Percentiles rank a stretch among this genome's conserved stretches.
These are phyloP conservation scores for Acanthopleura granulata DNA, from an alignment of 2,888 invertebrate genomes.

Conservation along the genomic window DNA sequence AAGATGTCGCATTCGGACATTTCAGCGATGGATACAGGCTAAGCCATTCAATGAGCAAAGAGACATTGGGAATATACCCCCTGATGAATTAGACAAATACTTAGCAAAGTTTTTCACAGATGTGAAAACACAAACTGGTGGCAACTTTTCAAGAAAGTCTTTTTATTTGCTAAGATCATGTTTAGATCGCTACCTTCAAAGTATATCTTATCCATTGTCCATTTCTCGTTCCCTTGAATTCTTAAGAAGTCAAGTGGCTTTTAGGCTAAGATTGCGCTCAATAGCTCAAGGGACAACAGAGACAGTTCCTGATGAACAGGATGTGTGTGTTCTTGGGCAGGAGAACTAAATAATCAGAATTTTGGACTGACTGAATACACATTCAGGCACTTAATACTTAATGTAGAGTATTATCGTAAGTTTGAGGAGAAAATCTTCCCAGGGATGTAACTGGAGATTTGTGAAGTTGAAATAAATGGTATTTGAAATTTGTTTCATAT, in stretches of 20 bases:
- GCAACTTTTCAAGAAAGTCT: background rate
- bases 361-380: no score
- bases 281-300: no score
- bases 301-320: no score
- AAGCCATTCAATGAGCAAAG: background rate
- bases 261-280: background rate
- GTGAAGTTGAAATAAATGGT: no score
- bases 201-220: constrained; percentile 2
- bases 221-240: background rate
- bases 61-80: background rate
- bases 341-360: no score
- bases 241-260: background rate
- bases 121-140: constrained; percentile 2
- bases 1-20: background rate
- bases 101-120: background rate
- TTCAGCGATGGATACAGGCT: constrained; percentile 12
- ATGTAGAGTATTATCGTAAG: no score
- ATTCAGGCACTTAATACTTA: no score
- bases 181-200: background rate
- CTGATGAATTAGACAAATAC: background rate
- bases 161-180: constrained; percentile 1
- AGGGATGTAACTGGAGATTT: no score
- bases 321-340: no score
- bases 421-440: no score
- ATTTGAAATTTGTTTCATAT: no score